A percentile compares a stretch with the other conserved stretches of the same genome.
Conservation (phyloP, 2,797 vertebrate genomes). For the Lagorchestes hirsutus region DNA sequence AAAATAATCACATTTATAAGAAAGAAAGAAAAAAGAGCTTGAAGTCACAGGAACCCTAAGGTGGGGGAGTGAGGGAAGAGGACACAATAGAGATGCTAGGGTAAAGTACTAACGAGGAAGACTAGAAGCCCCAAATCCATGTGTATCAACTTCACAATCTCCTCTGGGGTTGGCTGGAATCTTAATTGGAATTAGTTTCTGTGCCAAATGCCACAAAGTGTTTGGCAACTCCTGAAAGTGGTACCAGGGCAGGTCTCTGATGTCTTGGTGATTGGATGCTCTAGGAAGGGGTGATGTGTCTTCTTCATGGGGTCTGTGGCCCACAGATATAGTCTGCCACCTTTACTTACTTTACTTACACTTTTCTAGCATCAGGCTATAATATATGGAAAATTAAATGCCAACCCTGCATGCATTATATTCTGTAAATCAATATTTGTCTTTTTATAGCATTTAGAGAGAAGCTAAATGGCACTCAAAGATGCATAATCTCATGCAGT, state of each 20-base stretch:
- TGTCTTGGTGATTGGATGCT: slow-evolving; percentile 10
- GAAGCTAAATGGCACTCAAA: slow-evolving; percentile 43
- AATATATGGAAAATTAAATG: slow-evolving; percentile 23
- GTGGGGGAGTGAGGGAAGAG: neutral
- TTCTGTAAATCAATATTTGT: slow-evolving; percentile 47
- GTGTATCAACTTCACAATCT: neutral
- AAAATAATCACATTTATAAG: neutral
- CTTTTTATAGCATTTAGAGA: slow-evolving; percentile 8
- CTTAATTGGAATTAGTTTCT: slow-evolving; percentile 37
- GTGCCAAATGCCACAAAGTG: neutral
- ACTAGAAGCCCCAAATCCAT: neutral
- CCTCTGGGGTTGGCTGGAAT: neutral
- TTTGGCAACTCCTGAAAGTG: neutral
- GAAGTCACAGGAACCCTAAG: neutral
- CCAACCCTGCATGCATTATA: slow-evolving; percentile 13
- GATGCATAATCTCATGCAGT: neutral
- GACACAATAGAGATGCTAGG: neutral
- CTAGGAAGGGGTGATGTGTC: neutral
- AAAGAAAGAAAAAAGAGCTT: neutral
- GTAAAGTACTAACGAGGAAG: neutral
- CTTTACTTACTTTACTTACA: slow-evolving; percentile 41
- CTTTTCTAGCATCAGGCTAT: slow-evolving; percentile 18
- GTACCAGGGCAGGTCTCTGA: neutral
- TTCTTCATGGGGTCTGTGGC: neutral
- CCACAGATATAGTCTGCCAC: neutral